Conservation (phyloP, 2,797 vertebrate genomes). For the Alfaro cultratus region DNA sequence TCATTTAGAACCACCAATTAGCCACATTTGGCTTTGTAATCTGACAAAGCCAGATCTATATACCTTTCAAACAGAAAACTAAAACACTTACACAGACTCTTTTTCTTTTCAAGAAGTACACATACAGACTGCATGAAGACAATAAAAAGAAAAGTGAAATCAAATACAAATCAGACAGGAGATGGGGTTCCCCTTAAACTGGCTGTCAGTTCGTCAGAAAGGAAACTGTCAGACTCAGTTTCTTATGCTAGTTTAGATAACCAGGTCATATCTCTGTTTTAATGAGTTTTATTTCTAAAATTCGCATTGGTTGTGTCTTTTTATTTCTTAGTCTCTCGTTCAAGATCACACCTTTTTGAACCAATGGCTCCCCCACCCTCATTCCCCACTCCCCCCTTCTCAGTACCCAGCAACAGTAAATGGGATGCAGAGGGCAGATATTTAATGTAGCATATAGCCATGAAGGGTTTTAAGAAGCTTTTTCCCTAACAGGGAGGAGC, state of each 20-base stretch:
- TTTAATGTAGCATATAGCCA: conserved; percentile 83
- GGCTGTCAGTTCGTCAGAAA: neutral
- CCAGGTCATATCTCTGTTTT: neutral
- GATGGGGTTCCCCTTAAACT: neutral
- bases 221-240: neutral
- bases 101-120: conserved; percentile 16
- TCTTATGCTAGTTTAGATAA: neutral
- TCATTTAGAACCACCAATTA: neutral
- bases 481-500: conserved; percentile 73
- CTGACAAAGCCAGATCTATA: conserved; percentile 46
- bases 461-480: conserved; percentile 78
- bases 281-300: neutral
- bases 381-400: conserved; percentile 23
- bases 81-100: conserved; percentile 47
- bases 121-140: conserved; percentile 7
- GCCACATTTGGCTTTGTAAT: neutral
- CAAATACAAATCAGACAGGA: neutral
- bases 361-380: neutral
- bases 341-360: conserved; percentile 4
- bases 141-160: conserved; percentile 14
- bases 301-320: neutral
- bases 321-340: conserved; percentile 9
- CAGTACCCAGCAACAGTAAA: conserved; percentile 78
- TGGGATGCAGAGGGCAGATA: conserved; percentile 76
- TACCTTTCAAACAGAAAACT: conserved; percentile 54